Conservation (phyloP, 2,113 vertebrate species). For the Leucopternis melanops region DNA sequence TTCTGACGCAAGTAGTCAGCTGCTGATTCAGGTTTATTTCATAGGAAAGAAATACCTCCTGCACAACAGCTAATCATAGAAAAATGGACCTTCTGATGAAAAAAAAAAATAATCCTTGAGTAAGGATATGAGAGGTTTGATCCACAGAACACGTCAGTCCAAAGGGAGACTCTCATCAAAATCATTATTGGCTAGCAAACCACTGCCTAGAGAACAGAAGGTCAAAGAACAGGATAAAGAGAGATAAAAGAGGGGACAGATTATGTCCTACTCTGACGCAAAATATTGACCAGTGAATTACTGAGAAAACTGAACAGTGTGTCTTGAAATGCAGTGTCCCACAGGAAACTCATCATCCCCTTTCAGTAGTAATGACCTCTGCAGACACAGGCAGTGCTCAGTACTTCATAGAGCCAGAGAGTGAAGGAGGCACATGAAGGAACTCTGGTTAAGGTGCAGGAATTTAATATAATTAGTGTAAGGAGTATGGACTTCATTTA, state of each 20-base stretch:
- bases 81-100: background rate
- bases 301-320: background rate
- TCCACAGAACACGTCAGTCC: background rate
- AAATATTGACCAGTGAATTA: background rate
- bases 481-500: background rate
- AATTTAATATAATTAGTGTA: background rate
- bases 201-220: background rate
- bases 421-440: background rate
- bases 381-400: background rate
- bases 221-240: background rate
- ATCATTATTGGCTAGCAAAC: background rate
- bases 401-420: background rate
- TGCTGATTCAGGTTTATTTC: background rate
- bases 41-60: background rate
- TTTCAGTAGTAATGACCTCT: background rate
- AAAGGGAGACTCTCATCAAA: background rate
- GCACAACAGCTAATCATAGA: background rate
- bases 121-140: background rate
- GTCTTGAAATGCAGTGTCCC: background rate
- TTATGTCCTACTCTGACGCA: background rate
- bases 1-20: background rate
- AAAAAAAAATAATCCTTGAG: background rate
- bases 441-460: background rate
- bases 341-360: background rate
- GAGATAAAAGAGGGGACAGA: background rate